Base-by-base conservation (phyloP, 2,113 vertebrate genomes). In the Brachyistius frenatus region DNA sequence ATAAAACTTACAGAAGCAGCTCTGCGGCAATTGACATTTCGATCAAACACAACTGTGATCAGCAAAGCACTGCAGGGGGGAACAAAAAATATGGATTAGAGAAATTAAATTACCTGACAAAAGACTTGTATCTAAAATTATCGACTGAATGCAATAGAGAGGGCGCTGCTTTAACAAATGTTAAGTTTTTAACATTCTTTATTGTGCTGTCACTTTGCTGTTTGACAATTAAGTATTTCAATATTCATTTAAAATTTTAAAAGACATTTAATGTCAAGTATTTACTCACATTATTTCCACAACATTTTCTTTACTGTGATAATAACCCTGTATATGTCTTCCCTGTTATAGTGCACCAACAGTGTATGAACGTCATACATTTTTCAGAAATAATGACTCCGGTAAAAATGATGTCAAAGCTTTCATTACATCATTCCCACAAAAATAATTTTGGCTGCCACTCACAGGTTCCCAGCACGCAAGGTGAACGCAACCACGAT, bases 1-100 rank as follows among this genome's bases (percentile, higher is more conserved):
- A 3, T 50, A 39, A 10, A 60, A 94, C 96, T 96, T 92, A 98
- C 97, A 31, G 97, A 98, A 2, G 96, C 96, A 30, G 96, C 97
- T 93, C 95, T 94, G 68, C 97, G 95, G 89, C 97, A 98, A 73
- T 96, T 98, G 64, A 97, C 85, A 23, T 96, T 94, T 39, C 96
- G 93, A 76, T 98, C 97, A 85, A 96, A 98, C 11, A 97, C 88
- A 16, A 96, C 92, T 8, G 95, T 95, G 81, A 98, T 96, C 62
- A 98, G 89, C 92, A 98, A 30, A 2, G 96, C 95, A 46, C 97
- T 98, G 88, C n/a, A 49, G 47, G 76, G 36, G 81, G 5, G 74
- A 53, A 74, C 3, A 73, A 9, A 70, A 50, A 36, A 5, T 14
- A 33, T 16, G n/a, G 2, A 49, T 23, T 7, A 30, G 30, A 77